These are phyloP conservation scores for Crotalus horridus DNA, from an alignment of 2,113 vertebrate species.

Conservation along the genomic window DNA sequence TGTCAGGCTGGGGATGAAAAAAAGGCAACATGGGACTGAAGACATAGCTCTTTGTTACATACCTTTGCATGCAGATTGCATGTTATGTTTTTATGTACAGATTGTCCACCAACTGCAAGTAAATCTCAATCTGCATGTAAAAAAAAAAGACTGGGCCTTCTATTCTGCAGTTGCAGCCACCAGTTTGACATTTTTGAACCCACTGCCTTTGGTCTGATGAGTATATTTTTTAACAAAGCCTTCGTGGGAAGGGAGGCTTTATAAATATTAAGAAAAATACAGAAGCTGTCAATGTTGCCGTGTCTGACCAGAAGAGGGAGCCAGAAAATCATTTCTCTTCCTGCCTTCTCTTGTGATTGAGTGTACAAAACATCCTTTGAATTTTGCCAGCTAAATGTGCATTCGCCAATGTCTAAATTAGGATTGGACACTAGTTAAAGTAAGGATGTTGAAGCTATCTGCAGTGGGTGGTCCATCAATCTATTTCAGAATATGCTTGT, in stretches of 20 bases:
- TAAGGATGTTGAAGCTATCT: neutral
- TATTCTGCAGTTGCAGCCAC: neutral
- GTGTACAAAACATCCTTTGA: neutral
- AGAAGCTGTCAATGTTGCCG: neutral
- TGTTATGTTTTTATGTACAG: neutral
- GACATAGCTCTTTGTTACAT: neutral
- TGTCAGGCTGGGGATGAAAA: neutral
- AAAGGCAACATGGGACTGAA: neutral
- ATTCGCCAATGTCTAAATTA: neutral
- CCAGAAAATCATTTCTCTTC: neutral
- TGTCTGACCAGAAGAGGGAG: neutral
- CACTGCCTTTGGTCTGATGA: neutral
- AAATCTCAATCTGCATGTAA: neutral
- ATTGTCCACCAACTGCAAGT: neutral
- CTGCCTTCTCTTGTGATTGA: neutral
- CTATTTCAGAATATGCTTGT: neutral
- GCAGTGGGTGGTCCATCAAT: neutral
- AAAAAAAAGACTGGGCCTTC: no score
- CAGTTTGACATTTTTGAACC: neutral
- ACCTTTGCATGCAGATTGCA: neutral
- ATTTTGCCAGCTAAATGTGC: neutral
- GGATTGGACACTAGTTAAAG: neutral
- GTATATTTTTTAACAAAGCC: neutral
- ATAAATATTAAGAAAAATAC: neutral
- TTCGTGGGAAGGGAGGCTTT: neutral